phyloP scores from a whole-genome alignment of 2,888 invertebrate genomes.

The Callyntrura guangdongensis region DNA sequence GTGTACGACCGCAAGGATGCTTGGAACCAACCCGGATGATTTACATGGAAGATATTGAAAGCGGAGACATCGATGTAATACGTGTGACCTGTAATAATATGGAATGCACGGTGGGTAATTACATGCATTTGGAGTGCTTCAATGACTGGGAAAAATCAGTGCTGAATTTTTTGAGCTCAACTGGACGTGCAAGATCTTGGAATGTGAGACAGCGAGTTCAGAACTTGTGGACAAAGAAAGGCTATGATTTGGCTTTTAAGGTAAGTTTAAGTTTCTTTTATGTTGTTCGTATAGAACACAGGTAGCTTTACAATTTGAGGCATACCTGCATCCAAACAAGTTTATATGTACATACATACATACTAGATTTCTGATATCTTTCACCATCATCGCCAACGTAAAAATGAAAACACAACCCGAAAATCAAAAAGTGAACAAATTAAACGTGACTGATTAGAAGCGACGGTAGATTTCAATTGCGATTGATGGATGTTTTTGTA shows the following conservation, averaged over 20 bases:
- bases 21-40: slow-evolving; percentile 87
- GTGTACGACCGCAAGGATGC: slow-evolving; percentile 86
- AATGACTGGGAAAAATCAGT: slow-evolving; percentile 97
- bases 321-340: too few relatives aligned
- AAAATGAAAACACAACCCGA: too few relatives aligned
- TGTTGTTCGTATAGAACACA: too few relatives aligned
- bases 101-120: slow-evolving; percentile 94
- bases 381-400: too few relatives aligned
- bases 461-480: too few relatives aligned
- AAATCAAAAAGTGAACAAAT: too few relatives aligned
- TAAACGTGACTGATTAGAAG: too few relatives aligned
- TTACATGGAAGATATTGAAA: slow-evolving; percentile 89
- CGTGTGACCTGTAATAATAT: slow-evolving; percentile 98
- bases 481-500: background rate
- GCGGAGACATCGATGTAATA: slow-evolving; percentile 90
- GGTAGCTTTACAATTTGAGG: too few relatives aligned
- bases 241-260: slow-evolving; percentile 98
- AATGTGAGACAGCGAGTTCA: slow-evolving; percentile 97
- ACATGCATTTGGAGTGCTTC: slow-evolving; percentile 98
- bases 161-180: slow-evolving; percentile 94
- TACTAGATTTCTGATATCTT: too few relatives aligned
- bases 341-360: too few relatives aligned
- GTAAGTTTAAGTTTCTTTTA: slow-evolving; percentile 95
- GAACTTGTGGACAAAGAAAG: slow-evolving; percentile 99
- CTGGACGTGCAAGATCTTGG: slow-evolving; percentile 97